Base-by-base conservation (phyloP, 2,888 invertebrate genomes). In the Drosophila anomelani region DNA sequence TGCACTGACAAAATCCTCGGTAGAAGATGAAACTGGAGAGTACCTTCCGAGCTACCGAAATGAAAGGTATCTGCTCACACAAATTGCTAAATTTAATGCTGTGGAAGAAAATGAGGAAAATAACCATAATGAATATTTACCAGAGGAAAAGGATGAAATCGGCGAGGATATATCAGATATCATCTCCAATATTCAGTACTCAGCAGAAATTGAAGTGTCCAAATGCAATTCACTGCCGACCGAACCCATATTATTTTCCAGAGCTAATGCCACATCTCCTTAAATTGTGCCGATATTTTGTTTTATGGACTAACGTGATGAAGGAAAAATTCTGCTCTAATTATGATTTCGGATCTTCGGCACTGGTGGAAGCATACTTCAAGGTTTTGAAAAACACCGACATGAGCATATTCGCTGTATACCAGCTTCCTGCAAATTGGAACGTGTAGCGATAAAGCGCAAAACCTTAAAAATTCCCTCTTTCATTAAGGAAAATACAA, bases 251-350 rank as follows among this genome's bases (percentile, higher is more conserved):
- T 4, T 51, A n/a, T 34, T 34, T 32, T 4, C 49, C 49, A 12
- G 49, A 49, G 13, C 32, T 32, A 4, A 17, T 49, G 29, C 49
- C 29, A 12, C 49, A 17, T 32, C 49, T 49, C 1, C 17, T 32
- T 6, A 49, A 49, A 49, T 17, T 49, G 49, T 32, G 49, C 17
- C 49, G 32, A 17, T 49, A 49, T 7, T 34, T 49, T 13, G 29
- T 49, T 12, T 32, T 17, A 17, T 49, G 49, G 49, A 49, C 49
- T 3, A 49, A 49, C 9, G 32, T 49, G 5, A 29, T 49, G 17
- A 51, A 13, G 17, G 3, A 17, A 13, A 34, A 51, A 20, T 51
- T 51, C 13, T 20, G 13, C 13, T 51, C 51, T 4, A 34, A 20
- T 2, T 34, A 51, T 20, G 20, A 20, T 20, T 1, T 20, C 20